phyloP scores from a whole-genome alignment of 2,888 invertebrate genomes.

The Ctena decussata region DNA sequence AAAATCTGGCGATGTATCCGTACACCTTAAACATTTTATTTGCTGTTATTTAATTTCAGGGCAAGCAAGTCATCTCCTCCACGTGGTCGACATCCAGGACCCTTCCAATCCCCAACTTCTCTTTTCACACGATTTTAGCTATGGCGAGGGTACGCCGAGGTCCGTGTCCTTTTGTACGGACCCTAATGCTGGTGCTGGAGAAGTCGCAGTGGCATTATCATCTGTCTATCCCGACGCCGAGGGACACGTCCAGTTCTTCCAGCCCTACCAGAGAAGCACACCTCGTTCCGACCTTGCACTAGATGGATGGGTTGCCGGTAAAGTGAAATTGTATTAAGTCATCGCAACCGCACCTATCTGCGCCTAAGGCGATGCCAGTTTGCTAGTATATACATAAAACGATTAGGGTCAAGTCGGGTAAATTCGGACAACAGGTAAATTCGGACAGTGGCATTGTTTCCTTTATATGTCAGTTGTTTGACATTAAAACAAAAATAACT shows the following conservation, averaged over 20 bases:
- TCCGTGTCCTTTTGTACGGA: slow-evolving; percentile 68
- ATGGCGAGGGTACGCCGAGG: slow-evolving; percentile 66
- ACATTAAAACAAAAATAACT: too few relatives aligned
- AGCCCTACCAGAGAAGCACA: slow-evolving; percentile 42
- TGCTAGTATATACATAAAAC: too few relatives aligned
- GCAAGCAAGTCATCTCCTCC: slow-evolving; percentile 69
- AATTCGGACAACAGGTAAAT: too few relatives aligned
- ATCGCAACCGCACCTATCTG: too few relatives aligned
- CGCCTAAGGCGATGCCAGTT: too few relatives aligned
- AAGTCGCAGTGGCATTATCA: slow-evolving; percentile 68
- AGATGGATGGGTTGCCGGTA: slow-evolving; percentile 38
- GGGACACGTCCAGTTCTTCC: slow-evolving; percentile 70
- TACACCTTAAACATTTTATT: too few relatives aligned
- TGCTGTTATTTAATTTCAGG: slow-evolving; percentile 43
- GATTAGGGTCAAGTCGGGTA: too few relatives aligned
- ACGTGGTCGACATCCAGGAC: slow-evolving; percentile 72
- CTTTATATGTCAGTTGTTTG: too few relatives aligned
- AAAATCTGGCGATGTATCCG: too few relatives aligned
- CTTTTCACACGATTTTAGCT: slow-evolving; percentile 61
- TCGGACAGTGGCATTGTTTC: too few relatives aligned
- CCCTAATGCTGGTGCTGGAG: neutral
- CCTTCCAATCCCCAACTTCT: slow-evolving; percentile 60
- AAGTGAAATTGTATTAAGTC: too few relatives aligned
- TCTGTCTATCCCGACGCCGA: slow-evolving; percentile 64
- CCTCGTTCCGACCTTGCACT: slow-evolving; percentile 39